These are phyloP conservation scores for Esox masquinongy DNA, from an alignment of 2,797 vertebrate genomes.

Conservation along the genomic window DNA sequence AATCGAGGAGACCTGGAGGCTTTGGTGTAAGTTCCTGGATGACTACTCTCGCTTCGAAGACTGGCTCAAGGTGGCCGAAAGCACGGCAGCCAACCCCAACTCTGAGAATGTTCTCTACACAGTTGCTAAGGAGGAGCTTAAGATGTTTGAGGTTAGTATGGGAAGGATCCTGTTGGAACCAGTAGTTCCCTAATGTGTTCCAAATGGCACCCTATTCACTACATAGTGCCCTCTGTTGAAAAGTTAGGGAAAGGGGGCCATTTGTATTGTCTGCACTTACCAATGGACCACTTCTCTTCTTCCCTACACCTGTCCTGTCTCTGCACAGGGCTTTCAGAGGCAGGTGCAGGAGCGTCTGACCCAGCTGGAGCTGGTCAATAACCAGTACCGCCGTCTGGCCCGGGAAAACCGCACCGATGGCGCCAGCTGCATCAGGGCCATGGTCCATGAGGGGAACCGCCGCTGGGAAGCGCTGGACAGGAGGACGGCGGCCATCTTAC, in stretches of 20 bases:
- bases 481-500: constrained; percentile 81
- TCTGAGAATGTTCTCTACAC: constrained; percentile 86
- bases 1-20: constrained; percentile 91
- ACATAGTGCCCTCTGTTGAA: not conserved
- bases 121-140: constrained; percentile 90
- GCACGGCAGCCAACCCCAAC: constrained; percentile 81
- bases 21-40: constrained; percentile 92
- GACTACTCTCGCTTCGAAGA: constrained; percentile 91
- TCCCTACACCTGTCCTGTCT: too few species aligned
- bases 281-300: not conserved
- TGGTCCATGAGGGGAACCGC: constrained; percentile 88
- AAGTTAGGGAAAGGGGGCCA: not conserved
- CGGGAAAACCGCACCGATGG: constrained; percentile 90
- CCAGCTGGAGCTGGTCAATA: constrained; percentile 91
- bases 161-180: not conserved
- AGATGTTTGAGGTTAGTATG: constrained; percentile 88
- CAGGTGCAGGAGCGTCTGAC: constrained; percentile 88
- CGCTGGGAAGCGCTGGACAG: constrained; percentile 90
- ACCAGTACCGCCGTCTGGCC: constrained; percentile 90
- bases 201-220: not conserved
- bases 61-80: constrained; percentile 88
- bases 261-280: not conserved
- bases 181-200: not conserved
- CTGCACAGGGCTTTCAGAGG: constrained; percentile 84
- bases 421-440: constrained; percentile 84